These are phyloP conservation scores for Onchidella celtica DNA, from an alignment of 2,888 invertebrate species.

Conservation along the genomic window DNA sequence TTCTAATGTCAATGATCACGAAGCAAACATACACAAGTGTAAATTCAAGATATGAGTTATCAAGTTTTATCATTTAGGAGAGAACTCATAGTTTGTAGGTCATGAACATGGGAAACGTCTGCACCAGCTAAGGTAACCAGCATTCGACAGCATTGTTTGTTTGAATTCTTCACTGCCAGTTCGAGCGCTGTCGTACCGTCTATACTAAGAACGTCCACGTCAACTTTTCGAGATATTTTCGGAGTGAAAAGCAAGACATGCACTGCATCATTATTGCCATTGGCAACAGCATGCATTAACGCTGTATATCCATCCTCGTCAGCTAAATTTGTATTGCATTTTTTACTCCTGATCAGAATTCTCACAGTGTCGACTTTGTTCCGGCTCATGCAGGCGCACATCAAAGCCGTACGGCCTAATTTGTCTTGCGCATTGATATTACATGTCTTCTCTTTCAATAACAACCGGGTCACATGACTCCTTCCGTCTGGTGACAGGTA, in stretches of 20 bases:
- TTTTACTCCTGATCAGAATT: conserved; percentile 57
- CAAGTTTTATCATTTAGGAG: not conserved
- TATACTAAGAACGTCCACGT: conserved; percentile 57
- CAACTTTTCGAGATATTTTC: conserved; percentile 50
- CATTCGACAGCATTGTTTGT: conserved; percentile 62
- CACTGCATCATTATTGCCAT: conserved; percentile 58
- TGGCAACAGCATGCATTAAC: conserved; percentile 61
- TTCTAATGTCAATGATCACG: no score
- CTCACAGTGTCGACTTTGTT: conserved; percentile 60
- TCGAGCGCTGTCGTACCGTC: conserved; percentile 58
- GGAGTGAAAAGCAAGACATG: conserved; percentile 58
- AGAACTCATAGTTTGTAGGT: not conserved
- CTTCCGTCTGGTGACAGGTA: not conserved
- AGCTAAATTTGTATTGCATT: conserved; percentile 59
- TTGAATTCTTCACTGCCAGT: conserved; percentile 58
- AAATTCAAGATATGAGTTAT: no score
- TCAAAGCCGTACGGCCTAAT: not conserved
- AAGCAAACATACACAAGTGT: no score
- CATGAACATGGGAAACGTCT: conserved; percentile 42
- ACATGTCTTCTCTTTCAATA: conserved; percentile 12
- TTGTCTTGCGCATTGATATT: conserved; percentile 15
- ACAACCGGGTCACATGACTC: conserved; percentile 32
- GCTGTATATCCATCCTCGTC: conserved; percentile 62
- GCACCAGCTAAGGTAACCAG: conserved; percentile 60
- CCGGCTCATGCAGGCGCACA: conserved; percentile 56